Evolutionary conservation across 2,797 vertebrate genomes (phyloP), one percentile per base, ranked within the genome.

Genomic region (Arnoldichthys spilopterus): DNA sequence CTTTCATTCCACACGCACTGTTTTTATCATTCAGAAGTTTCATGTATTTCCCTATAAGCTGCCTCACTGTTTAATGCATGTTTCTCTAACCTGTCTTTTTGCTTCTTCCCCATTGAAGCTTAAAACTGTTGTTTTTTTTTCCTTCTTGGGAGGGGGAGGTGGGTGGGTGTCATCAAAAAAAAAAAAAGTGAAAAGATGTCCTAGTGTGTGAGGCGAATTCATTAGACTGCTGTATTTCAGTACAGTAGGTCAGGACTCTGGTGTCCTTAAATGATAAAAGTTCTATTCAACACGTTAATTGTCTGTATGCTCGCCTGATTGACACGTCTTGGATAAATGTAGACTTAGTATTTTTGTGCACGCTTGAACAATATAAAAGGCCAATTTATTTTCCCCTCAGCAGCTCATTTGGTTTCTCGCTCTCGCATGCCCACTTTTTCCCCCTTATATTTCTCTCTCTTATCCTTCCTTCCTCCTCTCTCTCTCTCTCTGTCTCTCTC

Each of bases 341-440:
- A 92, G 91, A 94, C 93, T 94, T 93, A 92, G 92, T 93, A 93
- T 93, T 94, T 94, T 93, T 91, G 91, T 92, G 90, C 91, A 93
- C 90, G 91, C 92, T 91, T 85, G 88, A 91, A 91, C 92, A 92
- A 92, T 92, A 92, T 92, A 91, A 94, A 94, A 93, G 91, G 90
- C 88, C 90, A 91, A 93, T 93, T 93, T 93, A 92, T 92, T 92
- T 91, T 87, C 91, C 90, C 89, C 84, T 86, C 87, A 88, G 81
- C 85, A 88, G 91, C 91, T 93, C 89, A 92, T 93, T 93, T 92
- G 88, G 90, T 93, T 93, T 82, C 66, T 79, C 74, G 82, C 76
- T 82, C 80, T 86, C 64, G 58, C 77, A 73, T 86, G 86, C 86
- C 88, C 89, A 89, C 87, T 86, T 81, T 11, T 69, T 76, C 80